phyloP scores from a whole-genome alignment of 1,140 invertebrate species.

The Alviniconcha marisindica region DNA sequence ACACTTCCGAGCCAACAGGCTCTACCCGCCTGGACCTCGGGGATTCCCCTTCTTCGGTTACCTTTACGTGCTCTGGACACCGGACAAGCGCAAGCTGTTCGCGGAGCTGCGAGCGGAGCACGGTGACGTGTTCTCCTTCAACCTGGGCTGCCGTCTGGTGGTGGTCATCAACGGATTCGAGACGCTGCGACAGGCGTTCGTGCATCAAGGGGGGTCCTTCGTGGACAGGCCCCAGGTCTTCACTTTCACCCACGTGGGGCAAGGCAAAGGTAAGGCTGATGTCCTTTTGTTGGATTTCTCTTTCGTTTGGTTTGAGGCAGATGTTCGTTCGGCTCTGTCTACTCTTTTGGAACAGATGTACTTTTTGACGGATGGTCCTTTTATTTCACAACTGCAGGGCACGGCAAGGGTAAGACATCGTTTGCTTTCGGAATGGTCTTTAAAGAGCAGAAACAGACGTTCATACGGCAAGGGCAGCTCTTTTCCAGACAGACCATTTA shows the following conservation, averaged over 20 bases:
- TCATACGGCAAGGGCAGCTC: too few species aligned
- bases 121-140: conserved; percentile 51
- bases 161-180: conserved; percentile 53
- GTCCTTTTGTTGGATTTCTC: too few species aligned
- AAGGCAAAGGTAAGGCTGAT: conserved; percentile 55
- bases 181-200: conserved; percentile 48
- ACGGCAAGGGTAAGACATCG: too few species aligned
- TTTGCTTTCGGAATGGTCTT: too few species aligned
- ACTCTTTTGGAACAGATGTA: too few species aligned
- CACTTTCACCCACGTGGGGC: conserved; percentile 32
- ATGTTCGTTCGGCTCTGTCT: too few species aligned
- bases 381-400: too few species aligned
- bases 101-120: conserved; percentile 36
- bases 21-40: conserved; percentile 44
- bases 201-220: conserved; percentile 43
- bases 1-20: background rate
- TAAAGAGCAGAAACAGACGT: too few species aligned
- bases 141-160: conserved; percentile 41
- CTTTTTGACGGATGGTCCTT: too few species aligned
- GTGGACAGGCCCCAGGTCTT: conserved; percentile 49
- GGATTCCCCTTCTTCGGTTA: conserved; percentile 45
- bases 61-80: conserved; percentile 25
- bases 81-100: conserved; percentile 32
- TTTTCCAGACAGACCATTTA: too few species aligned
- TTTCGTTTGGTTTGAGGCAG: too few species aligned